phyloP scores from a whole-genome alignment of 2,797 vertebrate species.

The Hoplostethus mediterraneus region DNA sequence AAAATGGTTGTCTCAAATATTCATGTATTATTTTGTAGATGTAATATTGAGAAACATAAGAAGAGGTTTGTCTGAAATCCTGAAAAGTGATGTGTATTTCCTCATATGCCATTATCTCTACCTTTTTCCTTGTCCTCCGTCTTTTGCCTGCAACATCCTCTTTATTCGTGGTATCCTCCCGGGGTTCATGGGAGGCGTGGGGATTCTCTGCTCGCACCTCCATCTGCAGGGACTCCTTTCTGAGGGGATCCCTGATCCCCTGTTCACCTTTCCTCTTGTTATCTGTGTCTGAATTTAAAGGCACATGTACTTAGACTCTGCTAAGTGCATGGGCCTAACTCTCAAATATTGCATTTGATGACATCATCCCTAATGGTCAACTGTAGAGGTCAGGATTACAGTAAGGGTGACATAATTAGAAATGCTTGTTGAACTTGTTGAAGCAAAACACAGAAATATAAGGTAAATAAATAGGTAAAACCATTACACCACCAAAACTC shows the following conservation, averaged over 20 bases:
- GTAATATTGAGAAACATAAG: too few relatives aligned
- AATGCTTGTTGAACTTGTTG: too few relatives aligned
- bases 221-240: conserved; percentile 35
- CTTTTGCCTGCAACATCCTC: conserved; percentile 40
- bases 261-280: not conserved
- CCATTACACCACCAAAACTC: too few relatives aligned
- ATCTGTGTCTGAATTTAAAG: conserved; percentile 8
- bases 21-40: not conserved
- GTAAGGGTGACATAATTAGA: too few relatives aligned
- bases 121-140: conserved; percentile 19
- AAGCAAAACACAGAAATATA: too few relatives aligned
- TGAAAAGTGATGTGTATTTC: not conserved
- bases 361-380: too few relatives aligned
- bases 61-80: not conserved
- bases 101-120: not conserved
- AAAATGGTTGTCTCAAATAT: too few relatives aligned
- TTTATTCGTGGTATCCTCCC: not conserved
- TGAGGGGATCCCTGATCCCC: conserved; percentile 12
- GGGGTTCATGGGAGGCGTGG: not conserved
- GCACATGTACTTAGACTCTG: not conserved
- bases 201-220: conserved; percentile 31
- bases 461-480: too few relatives aligned
- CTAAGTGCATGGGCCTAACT: not conserved
- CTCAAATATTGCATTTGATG: not conserved
- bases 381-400: too few relatives aligned